Base-by-base conservation (phyloP, 2,888 invertebrate species). In the Cantharis flavilabris region DNA sequence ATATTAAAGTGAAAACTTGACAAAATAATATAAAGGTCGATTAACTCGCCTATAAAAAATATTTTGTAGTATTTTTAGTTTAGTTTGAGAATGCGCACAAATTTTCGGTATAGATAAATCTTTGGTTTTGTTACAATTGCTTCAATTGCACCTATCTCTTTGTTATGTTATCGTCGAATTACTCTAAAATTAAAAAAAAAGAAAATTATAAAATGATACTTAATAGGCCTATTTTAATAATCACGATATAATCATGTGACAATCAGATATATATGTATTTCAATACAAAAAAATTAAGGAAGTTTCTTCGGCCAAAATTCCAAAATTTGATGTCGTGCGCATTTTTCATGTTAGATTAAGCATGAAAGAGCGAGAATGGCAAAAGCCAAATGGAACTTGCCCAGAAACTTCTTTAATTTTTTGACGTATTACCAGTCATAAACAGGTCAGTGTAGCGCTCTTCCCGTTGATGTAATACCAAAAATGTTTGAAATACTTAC, bases 401-500 rank as follows among this genome's bases (percentile, higher is more conserved):
- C 49, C 5, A 49, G n/a, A 49, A n/a, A n/a, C 49, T 49, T 49
- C 49, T n/a, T 49, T 49, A 49, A 49, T 49, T 49, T n/a, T 49
- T 49, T 49, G 49, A 49, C n/a, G 49, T 49, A n/a, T 49, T n/a
- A n/a, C 9, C 49, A 33, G 11, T 4, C 33, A 49, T 49, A 49
- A 49, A 7, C 49, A 7, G n/a, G n/a, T 49, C 49, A 49, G 7
- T 49, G 49, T n/a, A n/a, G 49, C n/a, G 7, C n/a, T 7, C 49
- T 49, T 7, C 49, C 49, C 49, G 49, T 49, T 49, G 49, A 49
- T n/a, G n/a, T n/a, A 49, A 49, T 7, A 49, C 49, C 49, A 49
- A 49, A 49, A 49, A 49, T 49, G n/a, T n/a, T 14, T 33, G 14
- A 13, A 23, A 69, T 77, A 85, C 86, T 85, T 83, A 86, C 86